phyloP scores from a whole-genome alignment of 2,888 invertebrate genomes.

The Hyppa rectilinea region DNA sequence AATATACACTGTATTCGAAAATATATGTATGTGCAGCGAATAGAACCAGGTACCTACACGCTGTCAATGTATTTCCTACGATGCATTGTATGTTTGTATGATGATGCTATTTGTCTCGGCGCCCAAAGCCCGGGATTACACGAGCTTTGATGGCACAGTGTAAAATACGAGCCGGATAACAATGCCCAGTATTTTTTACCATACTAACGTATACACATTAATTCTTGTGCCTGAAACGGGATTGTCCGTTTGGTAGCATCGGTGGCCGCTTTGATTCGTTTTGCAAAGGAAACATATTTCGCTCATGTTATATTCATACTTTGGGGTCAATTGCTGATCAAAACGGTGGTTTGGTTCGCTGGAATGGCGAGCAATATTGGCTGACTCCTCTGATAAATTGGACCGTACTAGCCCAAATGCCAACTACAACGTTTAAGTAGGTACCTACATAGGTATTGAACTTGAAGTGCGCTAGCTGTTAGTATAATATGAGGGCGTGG shows the following conservation, averaged over 20 bases:
- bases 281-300: constrained; percentile 55
- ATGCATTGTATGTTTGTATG: constrained; percentile 23
- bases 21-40: not conserved
- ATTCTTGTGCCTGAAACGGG: constrained; percentile 42
- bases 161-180: constrained; percentile 56
- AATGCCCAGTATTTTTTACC: constrained; percentile 51
- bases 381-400: constrained; percentile 55
- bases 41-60: not conserved
- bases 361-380: constrained; percentile 46
- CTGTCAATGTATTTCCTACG: constrained; percentile 28
- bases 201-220: constrained; percentile 46
- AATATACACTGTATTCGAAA: not conserved
- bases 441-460: constrained; percentile 4
- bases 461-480: no score
- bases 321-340: constrained; percentile 64
- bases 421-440: no score
- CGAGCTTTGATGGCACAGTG: constrained; percentile 58
- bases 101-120: constrained; percentile 43
- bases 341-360: constrained; percentile 47
- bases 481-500: no score
- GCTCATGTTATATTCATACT: constrained; percentile 65
- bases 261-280: constrained; percentile 46
- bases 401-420: not conserved
- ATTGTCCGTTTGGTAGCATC: constrained; percentile 43
- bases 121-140: constrained; percentile 48